Evolutionary conservation across 2,113 vertebrate species (phyloP).

Genomic region (Tetrax tetrax): DNA sequence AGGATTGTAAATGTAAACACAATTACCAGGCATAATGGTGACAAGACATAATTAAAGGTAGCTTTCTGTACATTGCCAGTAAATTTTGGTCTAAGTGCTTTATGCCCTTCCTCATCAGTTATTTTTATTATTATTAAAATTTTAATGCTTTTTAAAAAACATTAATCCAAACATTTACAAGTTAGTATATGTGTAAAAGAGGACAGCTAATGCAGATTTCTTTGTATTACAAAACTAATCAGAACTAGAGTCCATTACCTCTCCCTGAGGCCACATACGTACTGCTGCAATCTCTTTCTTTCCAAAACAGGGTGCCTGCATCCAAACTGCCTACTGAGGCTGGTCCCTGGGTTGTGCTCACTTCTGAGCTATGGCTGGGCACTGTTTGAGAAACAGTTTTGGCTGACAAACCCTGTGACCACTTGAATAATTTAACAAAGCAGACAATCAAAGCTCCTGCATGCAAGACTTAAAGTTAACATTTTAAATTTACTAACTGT

Average conservation of each 20-base stretch:
- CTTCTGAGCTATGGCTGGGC: neutral
- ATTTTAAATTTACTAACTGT: neutral
- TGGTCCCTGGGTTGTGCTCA: neutral
- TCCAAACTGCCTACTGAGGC: neutral
- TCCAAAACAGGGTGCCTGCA: neutral
- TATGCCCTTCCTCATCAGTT: neutral
- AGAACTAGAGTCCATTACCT: neutral
- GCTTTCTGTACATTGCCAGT: neutral
- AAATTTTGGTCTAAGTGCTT: neutral
- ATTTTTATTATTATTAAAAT: neutral
- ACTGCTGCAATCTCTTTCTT: neutral
- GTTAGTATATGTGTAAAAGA: neutral
- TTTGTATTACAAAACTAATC: neutral
- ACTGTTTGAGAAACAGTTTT: neutral
- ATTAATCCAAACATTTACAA: neutral
- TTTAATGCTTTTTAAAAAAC: neutral
- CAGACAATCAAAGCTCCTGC: neutral
- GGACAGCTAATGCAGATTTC: neutral
- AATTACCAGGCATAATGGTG: neutral
- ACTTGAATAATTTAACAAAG: neutral
- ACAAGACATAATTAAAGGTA: slow-evolving; percentile 19
- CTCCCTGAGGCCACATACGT: neutral
- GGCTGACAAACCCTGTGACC: neutral
- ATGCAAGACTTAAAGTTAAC: neutral
- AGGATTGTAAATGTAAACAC: slow-evolving; percentile 47